Base-by-base conservation (phyloP, 2,797 vertebrate genomes). In the Linurgus olivaceus region DNA sequence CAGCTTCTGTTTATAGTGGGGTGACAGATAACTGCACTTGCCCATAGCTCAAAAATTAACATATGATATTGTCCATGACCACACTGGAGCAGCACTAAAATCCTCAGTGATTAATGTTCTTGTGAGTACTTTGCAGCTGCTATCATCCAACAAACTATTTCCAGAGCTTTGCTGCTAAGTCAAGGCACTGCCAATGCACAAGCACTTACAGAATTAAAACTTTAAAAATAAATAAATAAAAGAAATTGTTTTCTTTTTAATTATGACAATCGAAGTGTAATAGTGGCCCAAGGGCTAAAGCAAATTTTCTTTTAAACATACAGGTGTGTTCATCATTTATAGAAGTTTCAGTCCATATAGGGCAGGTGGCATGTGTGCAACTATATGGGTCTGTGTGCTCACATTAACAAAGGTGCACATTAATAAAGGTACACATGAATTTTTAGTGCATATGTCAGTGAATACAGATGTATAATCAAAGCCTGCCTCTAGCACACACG, bases 91-190 rank as follows among this genome's bases (percentile, higher is more conserved):
- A 77, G 71, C 61, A 61, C 48, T 77, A 76, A 93, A 86, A 95
- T 70, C 14, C 59, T 40, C 59, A 18, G 35, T 90, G 93, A 86
- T 90, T 73, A 94, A 94, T 48, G 68, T 74, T 74, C 52, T 77
- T 51, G 26, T 45, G 81, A 70, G 45, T 45, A 45, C 61, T 86
- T 24, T 74, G 87, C 95, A 96, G 87, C 89, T 91, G 85, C 51
- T 73, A 3, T 67, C 71, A 59, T 40, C 59, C 71, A 92, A 57
- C 50, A 86, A 87, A 94, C 50, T 52, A 61, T 62, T 94, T 75
- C 42, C 86, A 93, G 86, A 79, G 63, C 48, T 85, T 81, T 88
- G 50, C 70, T 74, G 68, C 83, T 71, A 88, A 84, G 86, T 59
- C 66, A 77, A 48, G 79, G 44, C 37, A n/a, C 58, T 73, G 44